Base-by-base conservation (phyloP, 1,140 invertebrate species). In the Teleopsis dalmanni region DNA sequence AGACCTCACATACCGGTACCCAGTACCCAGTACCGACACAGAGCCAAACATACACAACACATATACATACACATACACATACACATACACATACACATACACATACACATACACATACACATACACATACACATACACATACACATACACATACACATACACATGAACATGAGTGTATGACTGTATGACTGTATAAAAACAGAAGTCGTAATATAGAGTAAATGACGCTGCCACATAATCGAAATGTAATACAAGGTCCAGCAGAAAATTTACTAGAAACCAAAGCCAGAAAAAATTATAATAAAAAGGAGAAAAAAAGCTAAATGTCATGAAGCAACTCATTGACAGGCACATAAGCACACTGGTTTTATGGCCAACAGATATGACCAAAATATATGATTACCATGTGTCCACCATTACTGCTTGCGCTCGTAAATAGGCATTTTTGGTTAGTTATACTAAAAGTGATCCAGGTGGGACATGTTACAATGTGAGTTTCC, bases 351-450 rank as follows among this genome's bases (percentile, higher is more conserved):
- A 64, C 64, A 67, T 67, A 67, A 67, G 64, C 62, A 67, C 64
- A 62, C 64, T 67, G 64, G 64, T 67, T 67, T 67, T 67, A 67
- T 66, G 61, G 57, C 55, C 64, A 58, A 64, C 56, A 67, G 64
- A 67, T 67, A 67, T 67, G 64, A 67, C 64, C 64, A 67, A 67
- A 67, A 67, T 67, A 67, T 67, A 67, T 67, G 64, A 67, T 67
- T 67, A 67, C 64, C 64, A 64, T 67, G 64, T 67, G 64, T 67
- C 64, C 61, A 57, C 53, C 60, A 56, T 16, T 27, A 35, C 22
- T 46, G 44, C 29, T 46, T 31, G 35, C 23, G 59, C 59, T 66
- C 64, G 64, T 67, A 67, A 67, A 67, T 67, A 67, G 64, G 64
- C 64, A 67, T 67, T 67, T 67, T 64, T 43, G 50, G 13, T 27